Base-by-base conservation (phyloP, 2,888 invertebrate genomes). In the Dastarcus helophoroides region DNA sequence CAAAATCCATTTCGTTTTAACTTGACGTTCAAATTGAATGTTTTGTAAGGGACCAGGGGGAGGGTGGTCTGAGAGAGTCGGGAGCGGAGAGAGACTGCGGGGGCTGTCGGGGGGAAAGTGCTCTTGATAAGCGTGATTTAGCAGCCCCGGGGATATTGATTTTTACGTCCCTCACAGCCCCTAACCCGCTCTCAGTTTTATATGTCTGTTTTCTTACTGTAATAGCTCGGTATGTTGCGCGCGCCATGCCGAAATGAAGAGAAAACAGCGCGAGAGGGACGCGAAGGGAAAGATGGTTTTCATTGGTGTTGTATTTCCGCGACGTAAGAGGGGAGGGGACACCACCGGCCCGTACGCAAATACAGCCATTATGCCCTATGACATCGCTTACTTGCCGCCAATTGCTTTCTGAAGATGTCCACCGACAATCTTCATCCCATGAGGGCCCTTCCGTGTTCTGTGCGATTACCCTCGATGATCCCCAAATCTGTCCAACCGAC, bases 121-220 rank as follows among this genome's bases (percentile, higher is more conserved):
- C 63, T 64, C 63, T 64, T 64, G 64, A 64, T 63, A 63, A 64
- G 64, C 74, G 75, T 76, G 76, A 76, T 76, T 76, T 76, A 76
- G 75, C 74, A 74, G 75, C 75, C 74, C 74, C 73, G 73, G 66
- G 74, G 74, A 75, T 63, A 63, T 63, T 63, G 63, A 63, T 63
- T 63, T 65, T 64, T 63, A 59, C 61, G 60, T 56, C 59, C 58
- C 58, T 45, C 62, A 53, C 57, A 46, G 44, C 58, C 56, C 57
- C 55, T 52, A 54, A 54, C 58, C 56, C 58, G 52, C 61, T 55
- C 60, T 56, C 62, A 62, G 63, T 64, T 64, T 64, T 64, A 63
- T 65, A 63, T 64, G 63, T 65, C 64, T 65, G 64, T 64, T 64
- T 64, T 65, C 65, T 65, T 64, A 64, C 64, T 63, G 64, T 64